Evolutionary conservation across 2,797 vertebrate species (phyloP), one percentile per base, ranked within the genome.

Genomic region (Cuculus canorus): DNA sequence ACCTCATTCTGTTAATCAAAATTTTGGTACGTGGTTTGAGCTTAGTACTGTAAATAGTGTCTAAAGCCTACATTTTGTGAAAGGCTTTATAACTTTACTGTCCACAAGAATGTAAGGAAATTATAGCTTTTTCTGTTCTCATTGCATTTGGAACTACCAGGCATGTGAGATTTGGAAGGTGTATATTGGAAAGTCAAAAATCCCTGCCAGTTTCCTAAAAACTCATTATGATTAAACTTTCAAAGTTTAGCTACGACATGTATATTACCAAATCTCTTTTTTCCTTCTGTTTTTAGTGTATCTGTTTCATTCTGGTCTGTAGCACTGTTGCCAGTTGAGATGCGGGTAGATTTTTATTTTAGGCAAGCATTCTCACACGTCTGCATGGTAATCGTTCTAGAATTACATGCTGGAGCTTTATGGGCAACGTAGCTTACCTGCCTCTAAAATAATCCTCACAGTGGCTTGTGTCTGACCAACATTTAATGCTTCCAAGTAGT

Each of bases 321-420:
- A 43, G 65, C 21, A 22, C 57, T 32, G 65, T 95, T 92, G 82
- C 77, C 82, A 88, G 73, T 12, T 39, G 61, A 91, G 65, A n/a
- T 83, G 54, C 0, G 73, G 43, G 73, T 72, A 41, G 17, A 30
- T 18, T 95, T 93, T 95, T 96, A 96, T 96, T 96, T 96, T 96
- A 79, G 77, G 95, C 77, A 0, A 78, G 72, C 23, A 15, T 73
- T 95, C 86, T 96, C 95, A 81, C 78, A 69, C 96, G 48, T 90
- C 96, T 84, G 73, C 63, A 5, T 75, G 88, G 61, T 78, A 93
- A 22, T 86, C 43, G 0, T 83, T 95, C 95, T 96, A 93, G 90
- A 84, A 88, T 96, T 95, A 93, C 94, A 63, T 0, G 0, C 63
- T 45, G 35, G 64, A 91, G 52, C 45, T 70, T 56, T 77, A 2